A percentile compares a stretch with the other conserved stretches of the same genome.
Conservation (phyloP, 2,113 vertebrate species). For the Cariama cristata region DNA sequence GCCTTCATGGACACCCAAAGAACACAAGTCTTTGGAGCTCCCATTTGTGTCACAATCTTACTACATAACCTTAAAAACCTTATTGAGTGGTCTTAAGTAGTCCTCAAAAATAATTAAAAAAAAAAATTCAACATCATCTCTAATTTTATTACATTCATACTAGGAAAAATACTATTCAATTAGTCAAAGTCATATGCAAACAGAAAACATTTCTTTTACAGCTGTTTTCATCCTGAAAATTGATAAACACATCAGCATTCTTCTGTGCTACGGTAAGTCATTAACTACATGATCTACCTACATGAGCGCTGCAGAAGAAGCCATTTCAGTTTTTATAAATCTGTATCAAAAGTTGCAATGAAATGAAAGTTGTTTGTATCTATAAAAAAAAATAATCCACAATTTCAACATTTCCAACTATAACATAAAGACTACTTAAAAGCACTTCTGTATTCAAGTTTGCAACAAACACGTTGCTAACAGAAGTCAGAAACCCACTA, state of each 20-base stretch:
- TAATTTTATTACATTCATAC: not conserved
- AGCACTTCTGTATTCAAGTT: slow-evolving; percentile 23
- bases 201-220: not conserved
- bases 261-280: not conserved
- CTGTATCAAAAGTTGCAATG: not conserved
- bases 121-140: not conserved
- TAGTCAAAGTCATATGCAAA: slow-evolving; percentile 14
- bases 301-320: not conserved
- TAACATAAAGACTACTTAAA: not conserved
- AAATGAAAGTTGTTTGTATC: not conserved
- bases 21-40: not conserved
- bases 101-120: not conserved
- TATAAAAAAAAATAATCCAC: not conserved
- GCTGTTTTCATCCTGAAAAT: not conserved
- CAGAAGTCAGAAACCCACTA: slow-evolving; percentile 1
- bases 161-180: not conserved
- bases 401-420: not conserved
- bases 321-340: not conserved
- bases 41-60: not conserved
- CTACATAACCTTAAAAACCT: not conserved
- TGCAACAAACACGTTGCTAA: slow-evolving; percentile 10
- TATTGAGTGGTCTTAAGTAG: not conserved
- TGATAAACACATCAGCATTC: not conserved
- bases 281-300: not conserved
- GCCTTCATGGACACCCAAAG: not conserved